phyloP scores from a whole-genome alignment of 2,113 vertebrate genomes.

The human (Homo sapiens) region GRCh38 chr13:59742501-59743000 shows the following conservation, averaged over 20 bases:
- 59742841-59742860: neutral
- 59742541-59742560: neutral
- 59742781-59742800: neutral
- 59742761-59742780: neutral
- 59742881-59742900: neutral
- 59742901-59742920: constrained; percentile 8
- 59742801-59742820: constrained; percentile 19
- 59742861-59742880: neutral
- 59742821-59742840: neutral
- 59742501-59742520: neutral
- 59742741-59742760: neutral
- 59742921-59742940: neutral
- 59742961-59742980: neutral
- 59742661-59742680: neutral
- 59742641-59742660: neutral
- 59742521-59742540: neutral
- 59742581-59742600: neutral
- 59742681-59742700: no score
- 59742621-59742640: neutral
- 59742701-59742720: neutral
- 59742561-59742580: neutral
- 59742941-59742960: neutral
- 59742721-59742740: neutral
- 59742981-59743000: neutral
- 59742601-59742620: no score